Evolutionary conservation across 23 tunicate genomes (phyloP).

Genomic region (Ciona savignyi): DNA sequence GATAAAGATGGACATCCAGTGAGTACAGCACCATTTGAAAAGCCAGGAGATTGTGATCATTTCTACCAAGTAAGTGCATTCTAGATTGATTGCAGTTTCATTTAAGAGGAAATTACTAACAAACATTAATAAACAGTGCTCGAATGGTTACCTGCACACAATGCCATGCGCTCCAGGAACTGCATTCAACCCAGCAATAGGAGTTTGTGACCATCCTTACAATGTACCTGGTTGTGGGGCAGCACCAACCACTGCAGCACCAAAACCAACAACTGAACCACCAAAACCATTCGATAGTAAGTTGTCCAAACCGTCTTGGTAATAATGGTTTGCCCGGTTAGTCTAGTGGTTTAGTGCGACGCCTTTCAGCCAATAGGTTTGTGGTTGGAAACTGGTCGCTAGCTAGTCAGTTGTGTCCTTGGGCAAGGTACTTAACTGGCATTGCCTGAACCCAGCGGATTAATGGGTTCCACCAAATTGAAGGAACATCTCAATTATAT

Average conservation of each 20-base stretch:
- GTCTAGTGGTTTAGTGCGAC: too few species aligned
- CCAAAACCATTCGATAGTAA: constrained; percentile 16
- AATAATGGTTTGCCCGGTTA: too few species aligned
- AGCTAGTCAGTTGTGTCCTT: too few species aligned
- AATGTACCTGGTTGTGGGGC: constrained; percentile 62
- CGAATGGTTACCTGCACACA: constrained; percentile 22
- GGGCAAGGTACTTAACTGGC: too few species aligned
- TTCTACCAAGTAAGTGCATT: constrained; percentile 25
- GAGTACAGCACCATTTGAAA: constrained; percentile 30
- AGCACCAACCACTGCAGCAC: constrained; percentile 22
- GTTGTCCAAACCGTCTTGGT: too few species aligned
- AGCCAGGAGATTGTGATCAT: constrained; percentile 27
- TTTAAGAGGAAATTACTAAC: too few species aligned
- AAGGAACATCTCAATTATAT: too few species aligned
- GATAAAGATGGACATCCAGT: constrained; percentile 33
- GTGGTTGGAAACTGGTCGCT: too few species aligned
- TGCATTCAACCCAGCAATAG: constrained; percentile 40
- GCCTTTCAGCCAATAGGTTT: too few species aligned
- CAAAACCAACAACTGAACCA: constrained; percentile 13
- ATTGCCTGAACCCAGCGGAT: too few species aligned
- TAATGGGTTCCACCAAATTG: too few species aligned
- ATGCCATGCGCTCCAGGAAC: constrained; percentile 46
- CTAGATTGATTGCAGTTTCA: too few species aligned
- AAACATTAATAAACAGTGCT: constrained; percentile 21
- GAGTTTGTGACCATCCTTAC: constrained; percentile 39